A percentile compares a stretch with the other conserved stretches of the same genome.
These are phyloP conservation scores for Tragelaphus buxtoni DNA, from an alignment of 2,113 vertebrate species.

Conservation along the genomic window DNA sequence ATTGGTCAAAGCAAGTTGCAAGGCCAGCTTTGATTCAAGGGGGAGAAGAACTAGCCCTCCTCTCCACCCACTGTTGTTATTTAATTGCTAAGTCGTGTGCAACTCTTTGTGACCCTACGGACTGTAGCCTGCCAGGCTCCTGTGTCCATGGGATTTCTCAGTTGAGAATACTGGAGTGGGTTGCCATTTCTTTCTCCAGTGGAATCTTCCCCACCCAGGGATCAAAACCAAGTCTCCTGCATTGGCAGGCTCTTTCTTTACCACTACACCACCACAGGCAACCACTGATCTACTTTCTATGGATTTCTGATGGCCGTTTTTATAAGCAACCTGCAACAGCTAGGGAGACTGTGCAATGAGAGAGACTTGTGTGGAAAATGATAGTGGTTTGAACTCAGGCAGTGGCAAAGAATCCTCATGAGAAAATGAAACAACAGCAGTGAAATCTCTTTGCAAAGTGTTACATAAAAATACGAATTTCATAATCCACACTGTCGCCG, in stretches of 20 bases:
- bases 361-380: neutral
- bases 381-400: neutral
- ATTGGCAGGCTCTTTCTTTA: neutral
- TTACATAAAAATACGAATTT: slow-evolving; percentile 55
- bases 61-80: neutral
- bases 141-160: neutral
- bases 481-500: neutral
- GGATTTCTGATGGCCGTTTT: neutral
- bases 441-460: slow-evolving; percentile 41
- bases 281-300: neutral
- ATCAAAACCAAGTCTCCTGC: neutral
- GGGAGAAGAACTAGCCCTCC: neutral
- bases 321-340: neutral
- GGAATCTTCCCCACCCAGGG: neutral
- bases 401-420: neutral
- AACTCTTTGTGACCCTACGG: neutral
- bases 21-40: neutral
- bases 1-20: neutral
- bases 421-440: slow-evolving; percentile 20
- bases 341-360: neutral
- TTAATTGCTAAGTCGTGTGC: neutral
- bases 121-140: neutral
- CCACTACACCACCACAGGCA: neutral
- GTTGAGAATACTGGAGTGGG: neutral
- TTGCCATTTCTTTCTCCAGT: neutral